Conservation (phyloP, 2,888 invertebrate species). For the Andrena bucephala region DNA sequence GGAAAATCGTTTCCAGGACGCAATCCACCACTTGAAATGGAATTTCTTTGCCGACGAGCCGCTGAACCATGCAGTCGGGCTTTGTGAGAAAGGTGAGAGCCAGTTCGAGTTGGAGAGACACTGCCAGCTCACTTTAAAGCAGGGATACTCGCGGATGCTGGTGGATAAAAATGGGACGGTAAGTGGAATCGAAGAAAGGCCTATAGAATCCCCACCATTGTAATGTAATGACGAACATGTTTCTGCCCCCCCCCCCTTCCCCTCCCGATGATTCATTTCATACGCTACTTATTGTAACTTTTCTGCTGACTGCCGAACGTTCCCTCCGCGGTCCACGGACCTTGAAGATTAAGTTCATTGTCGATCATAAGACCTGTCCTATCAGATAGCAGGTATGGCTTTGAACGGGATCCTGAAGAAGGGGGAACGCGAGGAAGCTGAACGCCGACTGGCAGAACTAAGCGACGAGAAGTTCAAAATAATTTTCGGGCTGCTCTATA, state of each 20-base stretch:
- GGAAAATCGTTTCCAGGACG: constrained; percentile 87
- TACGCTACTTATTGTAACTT: neutral
- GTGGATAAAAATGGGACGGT: constrained; percentile 88
- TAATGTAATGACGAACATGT: neutral
- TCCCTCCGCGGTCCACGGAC: constrained; percentile 18
- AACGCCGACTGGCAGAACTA: constrained; percentile 89
- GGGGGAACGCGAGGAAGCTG: constrained; percentile 90
- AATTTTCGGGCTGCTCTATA: constrained; percentile 92
- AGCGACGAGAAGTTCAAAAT: constrained; percentile 91
- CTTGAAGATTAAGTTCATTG: constrained; percentile 43
- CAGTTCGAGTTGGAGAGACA: constrained; percentile 91
- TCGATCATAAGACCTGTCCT: constrained; percentile 43
- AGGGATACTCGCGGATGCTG: constrained; percentile 91
- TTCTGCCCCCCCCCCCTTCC: neutral
- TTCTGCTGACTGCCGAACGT: neutral
- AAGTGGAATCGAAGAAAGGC: constrained; percentile 60
- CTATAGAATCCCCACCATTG: neutral
- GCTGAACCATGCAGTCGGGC: constrained; percentile 91
- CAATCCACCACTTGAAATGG: constrained; percentile 90
- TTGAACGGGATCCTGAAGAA: constrained; percentile 91
- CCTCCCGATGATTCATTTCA: neutral
- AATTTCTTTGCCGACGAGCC: constrained; percentile 95
- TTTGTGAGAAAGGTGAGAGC: constrained; percentile 90
- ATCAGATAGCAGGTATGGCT: constrained; percentile 91
- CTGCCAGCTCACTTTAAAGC: constrained; percentile 90